Percentiles rank a stretch among this genome's conserved stretches.
Evolutionary conservation across 2,113 vertebrate species (phyloP).

Genomic region (Odocoileus virginianus): DNA sequence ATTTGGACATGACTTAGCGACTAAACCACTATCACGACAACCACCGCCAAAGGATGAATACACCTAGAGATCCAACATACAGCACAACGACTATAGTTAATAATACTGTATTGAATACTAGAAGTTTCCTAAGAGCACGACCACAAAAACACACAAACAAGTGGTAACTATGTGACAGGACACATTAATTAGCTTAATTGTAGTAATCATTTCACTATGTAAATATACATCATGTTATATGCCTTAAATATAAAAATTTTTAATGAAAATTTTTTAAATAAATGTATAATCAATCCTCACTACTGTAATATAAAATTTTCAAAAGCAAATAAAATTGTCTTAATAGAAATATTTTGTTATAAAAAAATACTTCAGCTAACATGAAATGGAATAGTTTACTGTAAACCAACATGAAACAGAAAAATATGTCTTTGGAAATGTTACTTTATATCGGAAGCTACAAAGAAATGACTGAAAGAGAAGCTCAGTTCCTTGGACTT

Average conservation of each 20-base stretch:
- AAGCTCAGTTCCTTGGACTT: background rate
- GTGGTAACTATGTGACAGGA: background rate
- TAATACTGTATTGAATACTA: background rate
- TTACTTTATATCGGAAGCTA: background rate
- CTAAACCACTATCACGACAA: background rate
- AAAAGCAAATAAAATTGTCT: background rate
- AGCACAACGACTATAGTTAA: background rate
- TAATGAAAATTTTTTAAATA: background rate
- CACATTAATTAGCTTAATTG: background rate
- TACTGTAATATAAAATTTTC: background rate
- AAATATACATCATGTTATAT: background rate
- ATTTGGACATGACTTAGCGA: background rate
- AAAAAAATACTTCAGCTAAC: background rate
- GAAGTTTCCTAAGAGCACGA: background rate
- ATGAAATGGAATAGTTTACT: background rate
- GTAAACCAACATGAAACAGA: background rate
- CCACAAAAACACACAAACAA: background rate
- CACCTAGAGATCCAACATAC: background rate
- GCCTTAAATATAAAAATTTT: background rate
- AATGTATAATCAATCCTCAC: background rate
- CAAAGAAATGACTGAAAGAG: background rate
- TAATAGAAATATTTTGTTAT: background rate
- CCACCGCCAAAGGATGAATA: background rate
- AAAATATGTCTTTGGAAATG: background rate
- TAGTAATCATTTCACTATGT: background rate